Conservation (phyloP, 2,113 vertebrate genomes). For the Girardinichthys multiradiatus region DNA sequence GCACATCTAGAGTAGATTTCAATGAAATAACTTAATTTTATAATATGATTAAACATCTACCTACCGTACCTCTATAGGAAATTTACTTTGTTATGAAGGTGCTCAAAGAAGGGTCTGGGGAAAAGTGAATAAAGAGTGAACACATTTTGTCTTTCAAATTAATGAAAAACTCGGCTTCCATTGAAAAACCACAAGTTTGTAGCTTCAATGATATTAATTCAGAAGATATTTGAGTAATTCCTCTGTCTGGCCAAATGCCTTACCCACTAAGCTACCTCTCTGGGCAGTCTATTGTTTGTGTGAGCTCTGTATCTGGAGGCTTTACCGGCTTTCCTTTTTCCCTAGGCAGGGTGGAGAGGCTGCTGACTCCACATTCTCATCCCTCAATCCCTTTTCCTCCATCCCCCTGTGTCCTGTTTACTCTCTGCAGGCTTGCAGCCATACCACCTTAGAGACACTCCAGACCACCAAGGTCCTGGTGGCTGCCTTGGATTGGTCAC, state of each 20-base stretch:
- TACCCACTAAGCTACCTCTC: conserved; percentile 62
- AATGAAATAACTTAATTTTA: too few relatives aligned
- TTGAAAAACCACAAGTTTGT: conserved; percentile 31
- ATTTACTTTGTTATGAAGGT: neutral
- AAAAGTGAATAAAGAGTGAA: too few relatives aligned
- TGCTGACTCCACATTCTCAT: conserved; percentile 78
- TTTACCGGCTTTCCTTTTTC: conserved; percentile 77
- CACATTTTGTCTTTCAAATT: neutral
- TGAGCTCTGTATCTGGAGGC: conserved; percentile 72
- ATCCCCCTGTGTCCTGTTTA: conserved; percentile 77
- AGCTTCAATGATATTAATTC: conserved; percentile 41
- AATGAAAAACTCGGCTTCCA: neutral
- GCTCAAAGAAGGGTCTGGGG: too few relatives aligned
- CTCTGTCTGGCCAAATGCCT: conserved; percentile 55
- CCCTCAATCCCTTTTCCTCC: conserved; percentile 63
- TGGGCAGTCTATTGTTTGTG: conserved; percentile 64
- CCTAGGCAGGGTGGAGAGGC: conserved; percentile 54
- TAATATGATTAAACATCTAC: too few relatives aligned
- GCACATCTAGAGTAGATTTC: too few relatives aligned
- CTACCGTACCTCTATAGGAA: too few relatives aligned
- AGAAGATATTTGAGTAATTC: conserved; percentile 53
- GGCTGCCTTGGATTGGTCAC: conserved; percentile 51
- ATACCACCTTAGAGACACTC: conserved; percentile 77
- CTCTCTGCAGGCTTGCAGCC: conserved; percentile 70
- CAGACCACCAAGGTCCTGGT: conserved; percentile 77